Evolutionary conservation across 2,888 invertebrate species (phyloP).

Genomic region (Orthosia gothica): DNA sequence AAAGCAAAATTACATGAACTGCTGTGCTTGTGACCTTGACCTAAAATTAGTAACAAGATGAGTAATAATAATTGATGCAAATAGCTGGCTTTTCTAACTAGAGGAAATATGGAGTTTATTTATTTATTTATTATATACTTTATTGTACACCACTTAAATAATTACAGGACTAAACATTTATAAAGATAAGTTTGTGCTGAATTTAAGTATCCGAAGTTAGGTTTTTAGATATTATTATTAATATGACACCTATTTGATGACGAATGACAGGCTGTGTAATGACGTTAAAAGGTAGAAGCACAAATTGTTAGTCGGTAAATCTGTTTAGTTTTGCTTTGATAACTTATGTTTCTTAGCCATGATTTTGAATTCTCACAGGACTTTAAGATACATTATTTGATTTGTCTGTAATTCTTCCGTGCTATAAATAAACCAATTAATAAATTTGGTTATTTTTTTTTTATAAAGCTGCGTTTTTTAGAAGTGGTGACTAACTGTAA

Average conservation of each 20-base stretch:
- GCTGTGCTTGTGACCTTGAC: constrained; percentile 11
- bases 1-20: background rate
- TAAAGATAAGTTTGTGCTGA: too few species aligned
- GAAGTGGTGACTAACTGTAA: background rate
- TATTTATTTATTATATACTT: too few species aligned
- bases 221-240: background rate
- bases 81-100: background rate
- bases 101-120: background rate
- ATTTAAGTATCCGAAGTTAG: background rate
- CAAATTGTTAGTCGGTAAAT: background rate
- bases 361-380: too few species aligned
- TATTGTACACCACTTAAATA: too few species aligned
- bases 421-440: too few species aligned
- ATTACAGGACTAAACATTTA: too few species aligned
- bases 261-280: background rate
- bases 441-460: too few species aligned
- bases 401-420: too few species aligned
- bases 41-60: background rate
- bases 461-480: background rate
- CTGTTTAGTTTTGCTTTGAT: background rate
- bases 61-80: background rate
- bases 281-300: background rate
- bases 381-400: too few species aligned
- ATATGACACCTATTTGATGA: background rate
- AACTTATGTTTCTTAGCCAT: too few species aligned